Evolutionary conservation across 2,797 vertebrate genomes (phyloP).

Genomic region (Holocentrus rufus): DNA sequence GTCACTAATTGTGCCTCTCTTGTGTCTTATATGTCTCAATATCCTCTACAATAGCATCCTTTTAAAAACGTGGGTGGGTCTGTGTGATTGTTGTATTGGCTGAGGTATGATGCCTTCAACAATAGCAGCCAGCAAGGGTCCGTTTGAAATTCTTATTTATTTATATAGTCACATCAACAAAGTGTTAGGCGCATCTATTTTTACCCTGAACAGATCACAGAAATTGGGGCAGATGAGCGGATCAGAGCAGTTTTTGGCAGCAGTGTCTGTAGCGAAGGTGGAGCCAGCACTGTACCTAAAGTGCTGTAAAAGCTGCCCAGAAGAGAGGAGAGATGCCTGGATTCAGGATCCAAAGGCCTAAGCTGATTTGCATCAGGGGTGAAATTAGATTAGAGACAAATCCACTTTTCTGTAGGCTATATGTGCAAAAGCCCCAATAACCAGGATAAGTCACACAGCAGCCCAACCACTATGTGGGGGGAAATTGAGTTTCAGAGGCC

Average conservation of each 20-base stretch:
- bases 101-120: neutral
- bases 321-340: constrained; percentile 58
- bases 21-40: neutral
- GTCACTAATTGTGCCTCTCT: neutral
- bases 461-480: constrained; percentile 16
- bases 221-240: constrained; percentile 65
- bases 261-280: neutral
- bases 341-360: constrained; percentile 66
- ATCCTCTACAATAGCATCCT: neutral
- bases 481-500: constrained; percentile 24
- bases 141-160: constrained; percentile 16
- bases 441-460: constrained; percentile 41
- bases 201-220: constrained; percentile 47
- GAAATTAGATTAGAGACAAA: constrained; percentile 82
- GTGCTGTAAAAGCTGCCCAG: constrained; percentile 52
- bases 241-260: constrained; percentile 46
- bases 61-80: neutral
- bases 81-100: constrained; percentile 12
- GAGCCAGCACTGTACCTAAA: constrained; percentile 45
- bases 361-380: constrained; percentile 78
- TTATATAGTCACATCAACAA: constrained; percentile 23
- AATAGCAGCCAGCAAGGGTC: neutral
- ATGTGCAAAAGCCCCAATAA: constrained; percentile 57
- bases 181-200: constrained; percentile 47
- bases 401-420: constrained; percentile 73